Base-by-base conservation (phyloP, 1,140 invertebrate species). In the Drosophila ogumai region DNA sequence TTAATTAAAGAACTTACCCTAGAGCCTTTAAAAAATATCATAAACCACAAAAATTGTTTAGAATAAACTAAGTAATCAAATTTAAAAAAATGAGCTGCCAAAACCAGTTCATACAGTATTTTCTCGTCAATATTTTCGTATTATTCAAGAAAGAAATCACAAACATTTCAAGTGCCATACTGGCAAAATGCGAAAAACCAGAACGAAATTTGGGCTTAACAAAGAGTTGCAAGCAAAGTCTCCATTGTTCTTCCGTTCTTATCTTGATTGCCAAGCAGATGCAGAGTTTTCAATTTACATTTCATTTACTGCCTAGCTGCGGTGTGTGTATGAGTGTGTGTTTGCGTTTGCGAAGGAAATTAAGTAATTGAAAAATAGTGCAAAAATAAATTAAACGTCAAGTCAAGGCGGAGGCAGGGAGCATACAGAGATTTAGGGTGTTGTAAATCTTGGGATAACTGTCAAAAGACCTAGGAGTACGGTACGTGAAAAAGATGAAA, bases 281-380 rank as follows among this genome's bases (percentile, higher is more conserved):
- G 74, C 68, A 82, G 66, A 82, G 64, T 86, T 87, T 87, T 79
- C 75, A 82, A 86, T 86, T 86, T 87, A 82, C 82, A 86, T 86
- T 87, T 87, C 69, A 82, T 78, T 81, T 50, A 73, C 38, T 65
- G 52, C 41, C 46, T 75, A 32, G 47, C 41, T 67, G 73, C 17
- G 38, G 52, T 56, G 43, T 32, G 32, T 61, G 47, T 17, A 8
- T 40, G 38, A 6, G 32, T 64, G 60, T 52, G 61, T 59, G 47
- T 54, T 66, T 54, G 73, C 12, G 9, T 41, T 75, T 32, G 73
- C n/a, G 64, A 19, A 78, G 75, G 57, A 78, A 78, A 79, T 78
- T 78, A 73, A 73, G 72, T 73, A 73, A 73, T 73, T 73, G 67
- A 73, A 73, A 73, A 73, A 73, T 73, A 72, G 69, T 50, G 54